Base-by-base conservation (phyloP, 2,888 invertebrate species). In the Eupithecia tripunctaria region DNA sequence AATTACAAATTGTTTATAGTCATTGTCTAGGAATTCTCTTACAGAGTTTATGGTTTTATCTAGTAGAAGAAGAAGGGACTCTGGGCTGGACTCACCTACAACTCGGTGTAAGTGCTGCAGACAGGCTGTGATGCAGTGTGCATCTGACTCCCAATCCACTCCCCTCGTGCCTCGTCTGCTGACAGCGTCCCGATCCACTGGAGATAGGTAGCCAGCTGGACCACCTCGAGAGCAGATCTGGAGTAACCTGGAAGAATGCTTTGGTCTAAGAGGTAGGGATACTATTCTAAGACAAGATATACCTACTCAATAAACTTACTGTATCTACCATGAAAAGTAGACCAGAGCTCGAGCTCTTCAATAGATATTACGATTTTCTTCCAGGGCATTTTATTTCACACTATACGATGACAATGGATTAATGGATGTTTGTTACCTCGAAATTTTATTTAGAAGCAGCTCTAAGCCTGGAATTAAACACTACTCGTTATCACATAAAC, bases 101-200 rank as follows among this genome's bases (percentile, higher is more conserved):
- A 86, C 78, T 56, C 82, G 84, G 47, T 91, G 90, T 79, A 94
- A 79, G 14, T 89, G 84, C 67, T 80, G 77, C 36, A 95, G 81
- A 67, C 91, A 92, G 70, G 82, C 85, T 51, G 83, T 82, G 21
- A 94, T 51, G 15, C 90, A 91, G 1, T 81, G 82, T 0, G 90
- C 92, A 62, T 95, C 94, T 0, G 79, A 74, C 32, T 76, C 74
- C 94, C 94, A 94, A 69, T 87, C 87, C 0, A 85, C 79, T 21
- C 85, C 90, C 2, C 93, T 72, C 0, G 86, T 87, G 0, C 90
- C 93, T 0, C 94, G 86, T 10, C 94, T 80, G 12, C 84, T 85
- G 47, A 88, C 75, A 1, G 88, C 76, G 0, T 84, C 87, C 0
- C 92, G 82, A 62, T 84, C 87, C 70, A 85, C 82, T 0, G 87